These are phyloP conservation scores for Xestia xanthographa DNA, from an alignment of 2,888 invertebrate species.

Conservation along the genomic window DNA sequence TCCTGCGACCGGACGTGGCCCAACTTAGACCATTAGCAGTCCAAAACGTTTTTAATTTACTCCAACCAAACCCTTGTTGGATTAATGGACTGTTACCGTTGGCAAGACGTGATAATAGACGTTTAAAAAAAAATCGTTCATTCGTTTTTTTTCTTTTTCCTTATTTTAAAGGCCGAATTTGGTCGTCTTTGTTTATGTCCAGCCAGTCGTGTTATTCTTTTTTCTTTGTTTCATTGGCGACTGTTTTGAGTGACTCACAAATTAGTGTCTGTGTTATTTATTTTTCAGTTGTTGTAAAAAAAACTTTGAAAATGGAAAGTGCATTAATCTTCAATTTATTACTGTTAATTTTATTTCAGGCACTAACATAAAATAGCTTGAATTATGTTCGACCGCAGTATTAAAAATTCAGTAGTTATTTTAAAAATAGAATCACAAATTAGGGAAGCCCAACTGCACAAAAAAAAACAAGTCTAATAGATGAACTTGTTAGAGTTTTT, in stretches of 20 bases:
- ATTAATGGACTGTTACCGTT: conserved; percentile 72
- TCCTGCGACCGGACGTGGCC: conserved; percentile 62
- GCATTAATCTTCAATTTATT: background rate
- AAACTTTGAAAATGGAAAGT: background rate
- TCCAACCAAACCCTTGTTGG: conserved; percentile 69
- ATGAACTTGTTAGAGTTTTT: no score
- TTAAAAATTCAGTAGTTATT: background rate
- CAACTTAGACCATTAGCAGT: conserved; percentile 71
- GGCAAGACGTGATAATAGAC: conserved; percentile 65
- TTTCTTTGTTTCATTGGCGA: background rate
- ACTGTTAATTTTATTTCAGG: no score
- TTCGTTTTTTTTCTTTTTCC: conserved; percentile 34
- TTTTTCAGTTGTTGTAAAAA: background rate
- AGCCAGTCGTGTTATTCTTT: conserved; percentile 32
- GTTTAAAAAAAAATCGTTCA: conserved; percentile 58
- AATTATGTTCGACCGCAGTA: no score
- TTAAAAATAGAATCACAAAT: background rate
- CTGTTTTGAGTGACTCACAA: conserved; percentile 4
- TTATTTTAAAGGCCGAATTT: conserved; percentile 51
- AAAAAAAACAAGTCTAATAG: background rate
- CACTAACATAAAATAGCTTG: background rate
- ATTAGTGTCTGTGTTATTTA: background rate
- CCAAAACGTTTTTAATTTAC: conserved; percentile 72
- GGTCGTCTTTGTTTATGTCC: conserved; percentile 46
- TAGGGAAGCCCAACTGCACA: background rate